These are phyloP conservation scores for Dinocampus coccinellae DNA, from an alignment of 2,888 invertebrate species.

Conservation along the genomic window DNA sequence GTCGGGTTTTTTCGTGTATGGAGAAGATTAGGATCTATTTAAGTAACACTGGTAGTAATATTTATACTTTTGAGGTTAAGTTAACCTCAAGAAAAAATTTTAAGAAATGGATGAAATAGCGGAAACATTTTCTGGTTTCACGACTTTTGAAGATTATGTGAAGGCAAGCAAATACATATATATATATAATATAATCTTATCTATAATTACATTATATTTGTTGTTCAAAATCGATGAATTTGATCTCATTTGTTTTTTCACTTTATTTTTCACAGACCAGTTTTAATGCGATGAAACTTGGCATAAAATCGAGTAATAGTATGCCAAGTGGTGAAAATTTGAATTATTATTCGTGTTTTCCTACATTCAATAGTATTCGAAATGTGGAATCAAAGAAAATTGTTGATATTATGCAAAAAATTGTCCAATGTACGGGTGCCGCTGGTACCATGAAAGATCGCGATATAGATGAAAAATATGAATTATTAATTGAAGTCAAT, in stretches of 20 bases:
- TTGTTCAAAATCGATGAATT: neutral
- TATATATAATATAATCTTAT: conserved; percentile 9
- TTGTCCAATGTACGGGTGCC: conserved; percentile 73
- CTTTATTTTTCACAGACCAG: conserved; percentile 72
- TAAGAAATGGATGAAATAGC: conserved; percentile 26
- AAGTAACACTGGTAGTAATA: too few relatives aligned
- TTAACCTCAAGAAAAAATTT: neutral
- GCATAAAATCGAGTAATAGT: conserved; percentile 79
- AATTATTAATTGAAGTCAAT: conserved; percentile 85
- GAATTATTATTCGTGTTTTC: conserved; percentile 82
- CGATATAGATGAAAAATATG: conserved; percentile 78
- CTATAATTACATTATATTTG: neutral
- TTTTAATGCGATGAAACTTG: conserved; percentile 76
- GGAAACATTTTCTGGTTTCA: conserved; percentile 61
- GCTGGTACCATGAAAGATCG: conserved; percentile 73
- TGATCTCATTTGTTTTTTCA: neutral
- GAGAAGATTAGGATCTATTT: too few relatives aligned
- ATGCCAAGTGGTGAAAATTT: conserved; percentile 81
- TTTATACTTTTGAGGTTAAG: neutral
- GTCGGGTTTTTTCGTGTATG: too few relatives aligned
- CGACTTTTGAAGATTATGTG: conserved; percentile 63
- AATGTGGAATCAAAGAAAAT: conserved; percentile 77
- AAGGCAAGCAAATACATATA: conserved; percentile 58
- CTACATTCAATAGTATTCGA: conserved; percentile 79
- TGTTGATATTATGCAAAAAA: conserved; percentile 73